Percentiles rank a stretch among this genome's conserved stretches.
Evolutionary conservation across 2,113 vertebrate genomes (phyloP).

Genomic region (Bubo bubo): DNA sequence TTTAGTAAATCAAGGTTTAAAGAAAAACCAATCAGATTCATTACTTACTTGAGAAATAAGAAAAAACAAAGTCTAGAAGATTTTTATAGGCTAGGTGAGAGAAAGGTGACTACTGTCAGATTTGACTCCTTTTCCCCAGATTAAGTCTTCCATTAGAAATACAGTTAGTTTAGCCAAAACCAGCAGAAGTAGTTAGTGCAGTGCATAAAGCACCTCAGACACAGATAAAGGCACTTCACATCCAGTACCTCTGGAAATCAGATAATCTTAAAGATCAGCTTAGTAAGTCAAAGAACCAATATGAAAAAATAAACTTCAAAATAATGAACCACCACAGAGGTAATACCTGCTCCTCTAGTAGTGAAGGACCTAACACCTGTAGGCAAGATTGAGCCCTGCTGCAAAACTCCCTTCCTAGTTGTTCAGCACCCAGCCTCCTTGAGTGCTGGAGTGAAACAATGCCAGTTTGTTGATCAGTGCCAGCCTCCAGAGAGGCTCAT

Average conservation of each 20-base stretch:
- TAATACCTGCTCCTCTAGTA: not conserved
- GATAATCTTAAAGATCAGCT: not conserved
- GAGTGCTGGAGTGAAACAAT: not conserved
- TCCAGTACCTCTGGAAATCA: not conserved
- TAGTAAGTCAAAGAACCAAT: not conserved
- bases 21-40: not conserved
- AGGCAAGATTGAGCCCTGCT: not conserved
- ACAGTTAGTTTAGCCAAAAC: not conserved
- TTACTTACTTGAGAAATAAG: not conserved
- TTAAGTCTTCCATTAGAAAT: not conserved
- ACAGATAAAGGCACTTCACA: not conserved
- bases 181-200: not conserved
- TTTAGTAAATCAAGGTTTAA: not conserved
- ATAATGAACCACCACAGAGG: not conserved
- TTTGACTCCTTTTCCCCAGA: not conserved
- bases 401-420: not conserved
- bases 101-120: not conserved
- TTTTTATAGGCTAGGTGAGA: not conserved
- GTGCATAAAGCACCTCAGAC: not conserved
- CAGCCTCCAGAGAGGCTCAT: not conserved
- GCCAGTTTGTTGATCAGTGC: not conserved
- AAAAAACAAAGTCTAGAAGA: not conserved
- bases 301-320: not conserved
- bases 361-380: not conserved
- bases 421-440: not conserved